Conservation (phyloP, 2,113 vertebrate genomes). For the Nyctereutes procyonoides region DNA sequence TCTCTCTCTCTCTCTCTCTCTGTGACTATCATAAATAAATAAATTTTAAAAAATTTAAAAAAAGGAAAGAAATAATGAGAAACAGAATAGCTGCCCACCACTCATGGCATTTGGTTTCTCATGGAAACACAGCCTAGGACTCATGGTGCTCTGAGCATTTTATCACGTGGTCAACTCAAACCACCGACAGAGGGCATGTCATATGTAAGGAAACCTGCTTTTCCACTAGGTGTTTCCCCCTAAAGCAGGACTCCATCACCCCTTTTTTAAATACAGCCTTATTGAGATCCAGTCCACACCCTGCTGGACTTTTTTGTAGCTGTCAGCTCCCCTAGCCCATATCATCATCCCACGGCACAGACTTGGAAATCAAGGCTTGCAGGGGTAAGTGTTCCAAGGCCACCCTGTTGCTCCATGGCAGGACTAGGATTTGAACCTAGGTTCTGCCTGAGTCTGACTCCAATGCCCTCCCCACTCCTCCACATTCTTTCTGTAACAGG, state of each 20-base stretch:
- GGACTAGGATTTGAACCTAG: not conserved
- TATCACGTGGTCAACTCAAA: not conserved
- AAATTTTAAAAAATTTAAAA: too few species aligned
- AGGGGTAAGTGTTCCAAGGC: not conserved
- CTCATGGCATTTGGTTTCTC: rapidly evolving
- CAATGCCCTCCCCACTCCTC: not conserved
- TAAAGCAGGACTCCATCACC: not conserved
- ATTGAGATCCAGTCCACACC: not conserved
- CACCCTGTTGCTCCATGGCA: not conserved
- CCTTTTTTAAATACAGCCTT: not conserved
- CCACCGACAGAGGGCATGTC: rapidly evolving
- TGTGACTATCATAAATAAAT: too few species aligned
- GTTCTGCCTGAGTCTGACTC: too few species aligned
- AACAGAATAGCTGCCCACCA: not conserved
- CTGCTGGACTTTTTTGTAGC: not conserved
- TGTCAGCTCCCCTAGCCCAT: not conserved
- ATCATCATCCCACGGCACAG: not conserved
- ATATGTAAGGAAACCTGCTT: rapidly evolving
- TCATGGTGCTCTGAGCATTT: not conserved
- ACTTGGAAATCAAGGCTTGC: not conserved
- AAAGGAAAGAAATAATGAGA: not conserved
- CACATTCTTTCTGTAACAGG: not conserved
- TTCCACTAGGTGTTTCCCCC: not conserved
- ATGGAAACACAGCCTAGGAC: not conserved
- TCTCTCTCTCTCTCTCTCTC: too few species aligned